These are phyloP conservation scores for Anableps anableps DNA, from an alignment of 2,797 vertebrate species.

Conservation along the genomic window DNA sequence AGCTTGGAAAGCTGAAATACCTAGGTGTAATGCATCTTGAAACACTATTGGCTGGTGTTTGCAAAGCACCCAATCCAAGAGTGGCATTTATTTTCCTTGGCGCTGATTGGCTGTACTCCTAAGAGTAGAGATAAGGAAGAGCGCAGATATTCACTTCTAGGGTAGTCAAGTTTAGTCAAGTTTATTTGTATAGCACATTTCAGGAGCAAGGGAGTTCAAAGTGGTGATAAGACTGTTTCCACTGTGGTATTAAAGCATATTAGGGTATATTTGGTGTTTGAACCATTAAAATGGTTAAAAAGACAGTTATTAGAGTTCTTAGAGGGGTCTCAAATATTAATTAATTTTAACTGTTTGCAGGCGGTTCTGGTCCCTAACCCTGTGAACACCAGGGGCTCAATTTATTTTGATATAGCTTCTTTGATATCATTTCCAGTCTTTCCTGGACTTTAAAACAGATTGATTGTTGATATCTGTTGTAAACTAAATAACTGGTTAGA, in stretches of 20 bases:
- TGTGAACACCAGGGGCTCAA: background rate
- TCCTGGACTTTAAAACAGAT: background rate
- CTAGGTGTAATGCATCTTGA: too few species aligned
- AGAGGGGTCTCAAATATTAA: background rate
- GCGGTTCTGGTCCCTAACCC: background rate
- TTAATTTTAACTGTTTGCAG: background rate
- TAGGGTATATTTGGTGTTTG: background rate
- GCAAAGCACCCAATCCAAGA: too few species aligned
- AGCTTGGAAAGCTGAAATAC: too few species aligned
- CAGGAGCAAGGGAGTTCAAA: too few species aligned
- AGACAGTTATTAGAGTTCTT: background rate
- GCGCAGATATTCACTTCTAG: too few species aligned
- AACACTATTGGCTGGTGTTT: too few species aligned
- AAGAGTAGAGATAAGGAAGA: too few species aligned
- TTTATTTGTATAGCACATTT: too few species aligned
- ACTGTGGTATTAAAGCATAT: background rate
- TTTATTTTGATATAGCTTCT: background rate
- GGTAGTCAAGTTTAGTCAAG: too few species aligned
- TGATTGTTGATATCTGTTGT: background rate
- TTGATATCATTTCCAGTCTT: background rate
- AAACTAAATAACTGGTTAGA: background rate
- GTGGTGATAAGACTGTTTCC: too few species aligned
- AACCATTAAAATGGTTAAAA: background rate
- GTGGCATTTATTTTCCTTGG: too few species aligned
- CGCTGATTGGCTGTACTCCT: too few species aligned